Base-by-base conservation (phyloP, 2,797 vertebrate species). In the Mus caroli region DNA sequence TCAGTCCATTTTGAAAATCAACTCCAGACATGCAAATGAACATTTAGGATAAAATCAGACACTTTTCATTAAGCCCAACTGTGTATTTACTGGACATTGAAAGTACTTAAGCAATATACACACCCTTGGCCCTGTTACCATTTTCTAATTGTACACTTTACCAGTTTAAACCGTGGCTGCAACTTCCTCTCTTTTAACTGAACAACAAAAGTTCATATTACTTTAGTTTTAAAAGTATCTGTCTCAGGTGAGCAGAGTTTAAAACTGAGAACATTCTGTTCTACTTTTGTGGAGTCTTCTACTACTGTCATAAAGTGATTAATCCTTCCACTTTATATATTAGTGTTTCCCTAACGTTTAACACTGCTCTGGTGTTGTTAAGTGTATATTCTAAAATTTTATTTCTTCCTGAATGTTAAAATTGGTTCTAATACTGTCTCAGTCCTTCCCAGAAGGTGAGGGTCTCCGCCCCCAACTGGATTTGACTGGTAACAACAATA, bases 1-100 rank as follows among this genome's bases (percentile, higher is more conserved):
- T 7, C 10, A 78, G 3, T 71, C 31, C 43, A 73, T 93, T 83
- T 96, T 92, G 34, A 28, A 87, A 86, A 76, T 82, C 64, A 95
- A 58, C 4, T 56, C 43, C 60, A 71, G 43, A 43, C 60, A 92
- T 90, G 31, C 46, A 88, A 93, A 54, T 80, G 31, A 85, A 84
- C 40, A 67, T 67, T 91, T 91, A 76, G 17, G 14, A 88, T 75
- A 69, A 92, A 90, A 86, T 73, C 2, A 73, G 34, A 91, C 78
- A 2, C 40, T 31, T 78, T 84, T 88, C 87, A 88, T 78, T 78
- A 60, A 31, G 28, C 12, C 67, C 79, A 71, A 62, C 1, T 89
- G 8, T 69, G 34, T 22, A n/a, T 43, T 43, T 88, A 67, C 69
- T 82, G 73, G 8, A 85, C 6, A 43, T 91, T 92, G 12, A 20